Evolutionary conservation across 35 echinoderm and acorn worm species (phyloP).

Genomic region (Hemicentrotus pulcherrimus): DNA sequence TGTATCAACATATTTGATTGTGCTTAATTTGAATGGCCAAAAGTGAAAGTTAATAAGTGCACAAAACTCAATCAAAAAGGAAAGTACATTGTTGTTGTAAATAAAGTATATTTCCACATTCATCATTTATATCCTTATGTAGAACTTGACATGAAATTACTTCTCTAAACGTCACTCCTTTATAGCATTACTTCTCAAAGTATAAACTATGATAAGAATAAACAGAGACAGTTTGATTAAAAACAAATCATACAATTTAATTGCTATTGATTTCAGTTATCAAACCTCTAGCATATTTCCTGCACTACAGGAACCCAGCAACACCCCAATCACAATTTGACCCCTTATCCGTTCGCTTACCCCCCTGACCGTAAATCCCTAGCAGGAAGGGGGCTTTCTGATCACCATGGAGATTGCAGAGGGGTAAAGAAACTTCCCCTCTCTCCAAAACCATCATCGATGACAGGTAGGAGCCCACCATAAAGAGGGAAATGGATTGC

Average conservation of each 20-base stretch:
- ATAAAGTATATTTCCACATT: not conserved
- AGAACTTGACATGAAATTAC: not conserved
- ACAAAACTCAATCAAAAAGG: not conserved
- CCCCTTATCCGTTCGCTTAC: not conserved
- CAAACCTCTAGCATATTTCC: not conserved
- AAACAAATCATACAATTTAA: not conserved
- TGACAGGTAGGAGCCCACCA: not conserved
- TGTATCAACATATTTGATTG: too few relatives aligned
- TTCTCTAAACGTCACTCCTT: not conserved
- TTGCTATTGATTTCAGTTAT: not conserved
- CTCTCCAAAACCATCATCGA: not conserved
- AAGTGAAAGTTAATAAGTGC: not conserved
- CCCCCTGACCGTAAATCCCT: not conserved
- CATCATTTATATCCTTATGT: not conserved
- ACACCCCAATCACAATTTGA: constrained; percentile 17
- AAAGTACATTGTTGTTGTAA: not conserved
- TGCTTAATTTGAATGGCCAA: too few relatives aligned
- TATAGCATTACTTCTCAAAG: not conserved
- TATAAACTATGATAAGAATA: not conserved
- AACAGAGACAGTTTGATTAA: not conserved
- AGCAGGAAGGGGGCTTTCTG: not conserved
- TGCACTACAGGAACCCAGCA: not conserved
- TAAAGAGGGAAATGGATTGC: not conserved
- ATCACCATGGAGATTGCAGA: not conserved
- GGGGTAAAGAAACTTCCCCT: not conserved